phyloP scores from a whole-genome alignment of 1,140 invertebrate species.

The Cyclargus thomasi region DNA sequence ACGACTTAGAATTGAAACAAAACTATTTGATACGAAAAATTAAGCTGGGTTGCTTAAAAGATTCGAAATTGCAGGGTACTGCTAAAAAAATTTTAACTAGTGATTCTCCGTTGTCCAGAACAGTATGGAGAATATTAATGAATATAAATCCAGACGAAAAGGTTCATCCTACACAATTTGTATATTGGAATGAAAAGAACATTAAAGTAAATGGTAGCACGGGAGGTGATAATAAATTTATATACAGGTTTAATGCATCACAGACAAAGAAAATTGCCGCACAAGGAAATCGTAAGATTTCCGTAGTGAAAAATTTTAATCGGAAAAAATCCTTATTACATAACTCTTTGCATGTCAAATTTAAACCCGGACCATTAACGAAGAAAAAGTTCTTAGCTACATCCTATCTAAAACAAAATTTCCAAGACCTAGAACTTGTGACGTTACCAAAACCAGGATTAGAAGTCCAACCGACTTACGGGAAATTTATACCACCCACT shows the following conservation, averaged over 20 bases:
- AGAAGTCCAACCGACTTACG: conserved; percentile 45
- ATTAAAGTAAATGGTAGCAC: conserved; percentile 59
- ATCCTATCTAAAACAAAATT: conserved; percentile 58
- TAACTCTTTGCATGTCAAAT: conserved; percentile 53
- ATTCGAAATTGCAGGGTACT: conserved; percentile 32
- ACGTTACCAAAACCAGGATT: conserved; percentile 50
- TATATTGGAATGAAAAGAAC: conserved; percentile 53
- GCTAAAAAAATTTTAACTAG: not conserved
- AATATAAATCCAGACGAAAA: conserved; percentile 56
- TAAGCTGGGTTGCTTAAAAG: conserved; percentile 46
- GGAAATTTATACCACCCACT: conserved; percentile 39
- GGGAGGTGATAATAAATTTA: conserved; percentile 52
- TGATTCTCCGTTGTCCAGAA: conserved; percentile 45
- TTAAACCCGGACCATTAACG: conserved; percentile 59
- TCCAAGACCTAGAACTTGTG: conserved; percentile 45
- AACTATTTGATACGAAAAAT: conserved; percentile 57
- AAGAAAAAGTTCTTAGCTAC: conserved; percentile 52
- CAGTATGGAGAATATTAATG: conserved; percentile 59
- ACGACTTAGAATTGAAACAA: conserved; percentile 53
- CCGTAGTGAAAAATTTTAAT: conserved; percentile 25
- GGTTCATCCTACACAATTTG: conserved; percentile 43
- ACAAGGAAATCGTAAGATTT: conserved; percentile 22
- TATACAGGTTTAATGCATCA: conserved; percentile 46
- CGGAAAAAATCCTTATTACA: conserved; percentile 43
- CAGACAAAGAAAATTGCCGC: conserved; percentile 25